Evolutionary conservation across 37 sponge, comb jelly and placozoan species (phyloP), one percentile per base, ranked within the genome.

Genomic region (Halisarca cf. caerulea): DNA sequence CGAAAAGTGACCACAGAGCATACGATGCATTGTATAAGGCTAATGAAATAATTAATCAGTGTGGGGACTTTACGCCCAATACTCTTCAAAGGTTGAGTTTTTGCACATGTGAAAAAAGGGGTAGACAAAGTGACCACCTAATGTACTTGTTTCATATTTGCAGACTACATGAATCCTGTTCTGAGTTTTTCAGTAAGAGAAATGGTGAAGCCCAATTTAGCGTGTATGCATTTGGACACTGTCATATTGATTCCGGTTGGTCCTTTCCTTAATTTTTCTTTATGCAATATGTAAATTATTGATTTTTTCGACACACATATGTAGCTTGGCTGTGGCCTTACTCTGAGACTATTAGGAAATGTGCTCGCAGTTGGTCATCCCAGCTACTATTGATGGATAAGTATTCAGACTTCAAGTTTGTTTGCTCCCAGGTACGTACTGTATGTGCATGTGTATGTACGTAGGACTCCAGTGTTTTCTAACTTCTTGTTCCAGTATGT

Each of bases 251-350:
- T 39, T 81, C 78, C 25, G 90, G 90, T 90, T 25, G 66, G 68
- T 21, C 11, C 17, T n/a, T 25, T 9, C 11, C 11, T 23, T n/a
- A 66, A 21, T 5, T 23, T 35, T 71, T 23, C 23, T 34, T 71
- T 38, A 27, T 37, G 23, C 73, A 71, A 9, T 34, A 4, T 34
- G 32, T 34, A 71, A 21, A 23, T 34, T 71, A 23, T 71, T 34
- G 3, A n/a, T 39, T 6, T 9, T 77, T 9, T 11, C 2, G 51
- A 14, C 11, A 6, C 6, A n/a, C 42, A 34, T 53, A 9, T 62
- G 18, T 35, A 88, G 93, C 93, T 25, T 93, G 93, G 93, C 62
- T 93, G 25, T 93, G 93, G 93, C 90, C 93, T 0, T 93, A 89
- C 38, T 77, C 78, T 24, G 93, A 93, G 78, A 87, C 90, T 21